These are phyloP conservation scores for Fregetta grallaria DNA, from an alignment of 2,113 vertebrate species.

Conservation along the genomic window DNA sequence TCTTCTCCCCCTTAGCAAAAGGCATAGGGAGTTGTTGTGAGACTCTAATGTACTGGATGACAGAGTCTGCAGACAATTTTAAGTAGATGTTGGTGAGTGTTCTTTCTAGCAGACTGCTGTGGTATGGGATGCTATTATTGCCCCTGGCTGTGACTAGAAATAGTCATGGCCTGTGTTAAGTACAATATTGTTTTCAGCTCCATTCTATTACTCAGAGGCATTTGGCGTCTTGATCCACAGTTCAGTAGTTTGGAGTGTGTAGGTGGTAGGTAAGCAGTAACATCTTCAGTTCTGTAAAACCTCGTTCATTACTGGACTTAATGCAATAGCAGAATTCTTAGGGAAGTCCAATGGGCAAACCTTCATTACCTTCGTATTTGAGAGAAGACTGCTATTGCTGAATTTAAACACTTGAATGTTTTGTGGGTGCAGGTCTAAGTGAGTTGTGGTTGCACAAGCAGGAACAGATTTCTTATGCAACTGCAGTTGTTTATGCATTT, in stretches of 20 bases:
- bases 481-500: background rate
- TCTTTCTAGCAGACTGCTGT: background rate
- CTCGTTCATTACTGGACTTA: background rate
- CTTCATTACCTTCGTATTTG: accelerated
- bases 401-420: background rate
- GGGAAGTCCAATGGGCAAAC: background rate
- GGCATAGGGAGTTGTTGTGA: background rate
- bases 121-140: background rate
- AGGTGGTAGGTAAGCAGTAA: background rate
- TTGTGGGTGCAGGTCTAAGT: background rate
- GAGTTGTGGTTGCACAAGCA: background rate
- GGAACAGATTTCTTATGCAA: background rate
- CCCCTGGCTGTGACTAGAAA: background rate
- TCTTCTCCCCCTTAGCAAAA: background rate
- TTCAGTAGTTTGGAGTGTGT: background rate
- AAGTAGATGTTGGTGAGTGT: background rate
- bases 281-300: background rate
- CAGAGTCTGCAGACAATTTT: background rate
- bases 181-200: background rate
- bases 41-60: background rate
- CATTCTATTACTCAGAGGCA: background rate
- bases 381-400: background rate
- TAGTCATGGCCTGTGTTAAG: background rate
- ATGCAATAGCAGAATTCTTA: background rate
- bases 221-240: background rate